phyloP scores from a whole-genome alignment of 2,888 invertebrate genomes.

The Tromatobia lineatoria region DNA sequence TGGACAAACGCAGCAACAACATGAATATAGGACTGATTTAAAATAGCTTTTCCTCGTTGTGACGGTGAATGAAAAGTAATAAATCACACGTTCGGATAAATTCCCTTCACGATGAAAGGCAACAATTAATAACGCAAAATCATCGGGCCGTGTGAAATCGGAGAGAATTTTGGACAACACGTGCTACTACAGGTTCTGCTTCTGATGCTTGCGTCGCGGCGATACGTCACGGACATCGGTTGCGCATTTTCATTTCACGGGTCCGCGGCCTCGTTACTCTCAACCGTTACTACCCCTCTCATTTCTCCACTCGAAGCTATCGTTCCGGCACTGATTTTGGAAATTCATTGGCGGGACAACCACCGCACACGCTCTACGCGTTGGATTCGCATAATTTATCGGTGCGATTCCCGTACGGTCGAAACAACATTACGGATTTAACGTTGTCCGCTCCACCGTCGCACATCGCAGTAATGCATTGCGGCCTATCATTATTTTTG shows the following conservation, averaged over 20 bases:
- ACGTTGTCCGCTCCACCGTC: constrained; percentile 8
- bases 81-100: constrained; percentile 36
- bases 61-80: constrained; percentile 37
- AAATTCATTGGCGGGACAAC: constrained; percentile 59
- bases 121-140: constrained; percentile 66
- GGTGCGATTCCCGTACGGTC: constrained; percentile 51
- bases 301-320: constrained; percentile 30
- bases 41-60: constrained; percentile 12
- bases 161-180: constrained; percentile 37
- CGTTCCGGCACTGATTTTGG: constrained; percentile 62
- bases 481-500: constrained; percentile 30
- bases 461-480: constrained; percentile 20
- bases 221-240: constrained; percentile 67
- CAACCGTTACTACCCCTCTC: constrained; percentile 6
- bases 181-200: constrained; percentile 46
- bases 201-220: constrained; percentile 20
- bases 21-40: neutral
- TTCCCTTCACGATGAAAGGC: constrained; percentile 47
- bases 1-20: neutral
- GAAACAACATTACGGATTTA: constrained; percentile 65
- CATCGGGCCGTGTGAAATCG: constrained; percentile 50
- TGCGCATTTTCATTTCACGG: constrained; percentile 64
- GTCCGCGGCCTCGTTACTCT: constrained; percentile 35
- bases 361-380: constrained; percentile 18
- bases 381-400: constrained; percentile 66